Percentiles rank a stretch among this genome's conserved stretches.
Conservation (phyloP, 2,888 invertebrate genomes). For the Limulus polyphemus region DNA sequence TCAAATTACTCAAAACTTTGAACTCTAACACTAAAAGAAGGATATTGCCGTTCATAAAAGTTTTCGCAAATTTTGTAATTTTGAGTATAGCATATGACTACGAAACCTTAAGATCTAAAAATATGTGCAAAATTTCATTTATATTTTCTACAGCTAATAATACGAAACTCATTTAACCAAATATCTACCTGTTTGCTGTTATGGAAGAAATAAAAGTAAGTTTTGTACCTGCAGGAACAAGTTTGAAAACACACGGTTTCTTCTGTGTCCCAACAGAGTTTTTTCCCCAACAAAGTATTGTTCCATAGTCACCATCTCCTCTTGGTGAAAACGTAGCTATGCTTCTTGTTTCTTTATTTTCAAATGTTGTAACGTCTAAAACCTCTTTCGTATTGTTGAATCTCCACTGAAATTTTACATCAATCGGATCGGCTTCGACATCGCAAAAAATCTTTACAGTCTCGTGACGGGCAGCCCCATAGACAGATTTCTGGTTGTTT, state of each 20-base stretch:
- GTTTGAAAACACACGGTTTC: constrained; percentile 77
- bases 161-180: too few relatives aligned
- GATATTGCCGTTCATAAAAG: too few relatives aligned
- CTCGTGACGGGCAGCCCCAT: constrained; percentile 82
- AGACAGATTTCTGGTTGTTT: constrained; percentile 66
- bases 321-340: constrained; percentile 75
- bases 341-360: constrained; percentile 60
- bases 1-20: too few relatives aligned
- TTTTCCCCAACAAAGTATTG: constrained; percentile 65
- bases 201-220: neutral
- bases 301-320: constrained; percentile 81
- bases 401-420: constrained; percentile 23
- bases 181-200: too few relatives aligned
- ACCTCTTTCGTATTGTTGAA: constrained; percentile 18
- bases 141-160: too few relatives aligned
- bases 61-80: too few relatives aligned
- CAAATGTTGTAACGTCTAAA: constrained; percentile 36
- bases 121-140: too few relatives aligned
- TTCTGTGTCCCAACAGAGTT: constrained; percentile 75
- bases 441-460: constrained; percentile 31
- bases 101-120: too few relatives aligned
- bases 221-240: constrained; percentile 70
- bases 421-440: constrained; percentile 23
- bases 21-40: too few relatives aligned
- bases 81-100: too few relatives aligned